Conservation (phyloP, 1,140 invertebrate genomes). For the Bombus balteatus region DNA sequence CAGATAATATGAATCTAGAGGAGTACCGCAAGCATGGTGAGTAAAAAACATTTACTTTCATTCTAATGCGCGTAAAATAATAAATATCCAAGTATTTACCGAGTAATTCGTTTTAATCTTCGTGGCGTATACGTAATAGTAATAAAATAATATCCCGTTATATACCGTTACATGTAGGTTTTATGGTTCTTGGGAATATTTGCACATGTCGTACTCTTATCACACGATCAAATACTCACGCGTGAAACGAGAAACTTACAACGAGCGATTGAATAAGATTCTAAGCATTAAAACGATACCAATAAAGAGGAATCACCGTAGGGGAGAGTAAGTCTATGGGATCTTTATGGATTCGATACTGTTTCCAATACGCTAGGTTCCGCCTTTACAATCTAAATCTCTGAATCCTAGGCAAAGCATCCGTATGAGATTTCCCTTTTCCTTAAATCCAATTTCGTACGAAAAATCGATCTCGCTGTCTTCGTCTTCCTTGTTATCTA, state of each 20-base stretch:
- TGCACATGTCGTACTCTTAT: neutral
- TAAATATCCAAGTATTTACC: neutral
- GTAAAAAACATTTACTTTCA: slow-evolving; percentile 32
- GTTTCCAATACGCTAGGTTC: slow-evolving; percentile 53
- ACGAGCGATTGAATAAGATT: slow-evolving; percentile 7
- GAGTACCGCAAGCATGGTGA: slow-evolving; percentile 83
- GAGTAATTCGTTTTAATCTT: neutral
- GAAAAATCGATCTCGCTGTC: neutral
- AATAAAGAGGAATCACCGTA: slow-evolving; percentile 64
- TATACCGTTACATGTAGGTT: neutral
- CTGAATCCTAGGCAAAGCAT: slow-evolving; percentile 29
- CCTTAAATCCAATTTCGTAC: slow-evolving; percentile 41
- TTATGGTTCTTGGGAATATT: neutral
- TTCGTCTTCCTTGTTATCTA: neutral
- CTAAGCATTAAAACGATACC: slow-evolving; percentile 40
- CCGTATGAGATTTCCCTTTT: slow-evolving; percentile 26
- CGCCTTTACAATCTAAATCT: slow-evolving; percentile 48
- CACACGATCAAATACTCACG: neutral
- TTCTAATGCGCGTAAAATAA: neutral
- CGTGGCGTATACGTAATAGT: too few species aligned
- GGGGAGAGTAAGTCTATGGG: slow-evolving; percentile 40
- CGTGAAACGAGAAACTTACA: neutral
- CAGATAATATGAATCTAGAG: slow-evolving; percentile 81
- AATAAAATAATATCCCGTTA: too few species aligned
- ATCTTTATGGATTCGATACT: slow-evolving; percentile 63